Evolutionary conservation across 1,140 invertebrate genomes (phyloP).

Genomic region (Rhagoletis zephyria): DNA sequence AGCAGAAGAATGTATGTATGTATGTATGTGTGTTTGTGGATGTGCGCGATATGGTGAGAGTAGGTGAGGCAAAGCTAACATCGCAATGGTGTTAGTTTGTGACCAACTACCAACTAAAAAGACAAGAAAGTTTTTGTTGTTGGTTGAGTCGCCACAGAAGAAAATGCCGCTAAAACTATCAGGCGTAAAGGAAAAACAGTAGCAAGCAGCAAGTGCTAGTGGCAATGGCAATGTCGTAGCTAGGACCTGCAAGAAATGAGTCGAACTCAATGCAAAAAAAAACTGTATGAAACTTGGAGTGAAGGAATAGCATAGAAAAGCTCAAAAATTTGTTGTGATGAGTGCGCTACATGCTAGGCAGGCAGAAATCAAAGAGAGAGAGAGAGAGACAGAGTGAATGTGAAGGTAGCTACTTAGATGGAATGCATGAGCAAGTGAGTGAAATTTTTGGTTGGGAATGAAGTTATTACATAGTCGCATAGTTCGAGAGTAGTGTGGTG

Average conservation of each 20-base stretch:
- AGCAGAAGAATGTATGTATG: too few species aligned
- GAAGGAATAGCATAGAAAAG: neutral
- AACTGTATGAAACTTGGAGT: neutral
- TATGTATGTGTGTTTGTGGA: too few species aligned
- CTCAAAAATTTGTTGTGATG: conserved; percentile 30
- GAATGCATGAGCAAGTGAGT: neutral
- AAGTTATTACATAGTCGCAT: neutral
- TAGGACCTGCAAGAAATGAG: too few species aligned
- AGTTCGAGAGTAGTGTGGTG: neutral
- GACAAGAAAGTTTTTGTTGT: neutral
- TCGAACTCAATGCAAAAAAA: too few species aligned
- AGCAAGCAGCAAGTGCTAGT: neutral
- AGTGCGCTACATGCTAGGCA: neutral
- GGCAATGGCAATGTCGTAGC: neutral
- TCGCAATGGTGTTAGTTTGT: neutral
- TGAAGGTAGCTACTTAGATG: neutral
- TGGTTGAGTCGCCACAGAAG: neutral
- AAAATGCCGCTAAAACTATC: conserved; percentile 49
- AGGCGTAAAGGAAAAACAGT: neutral
- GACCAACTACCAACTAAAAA: neutral
- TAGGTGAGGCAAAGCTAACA: too few species aligned
- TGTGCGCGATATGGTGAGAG: too few species aligned
- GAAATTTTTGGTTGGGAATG: neutral
- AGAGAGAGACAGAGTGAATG: neutral
- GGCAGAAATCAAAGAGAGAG: neutral